A percentile compares a stretch with the other conserved stretches of the same genome.
Conservation (phyloP, 2,888 invertebrate genomes). For the Athrips mouffetella region DNA sequence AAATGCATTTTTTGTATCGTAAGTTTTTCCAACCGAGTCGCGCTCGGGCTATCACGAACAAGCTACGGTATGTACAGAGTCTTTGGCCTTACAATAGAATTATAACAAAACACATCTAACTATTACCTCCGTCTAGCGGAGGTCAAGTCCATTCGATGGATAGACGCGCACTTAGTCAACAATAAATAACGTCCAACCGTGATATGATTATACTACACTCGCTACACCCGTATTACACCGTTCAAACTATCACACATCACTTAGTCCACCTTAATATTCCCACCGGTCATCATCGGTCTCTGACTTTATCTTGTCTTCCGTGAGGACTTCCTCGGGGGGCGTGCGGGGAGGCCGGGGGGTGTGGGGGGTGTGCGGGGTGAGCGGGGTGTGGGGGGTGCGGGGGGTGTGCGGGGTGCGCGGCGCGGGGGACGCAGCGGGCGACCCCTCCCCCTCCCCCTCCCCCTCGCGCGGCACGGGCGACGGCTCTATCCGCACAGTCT, state of each 20-base stretch:
- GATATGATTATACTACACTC: constrained; percentile 29
- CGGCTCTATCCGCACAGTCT: constrained; percentile 87
- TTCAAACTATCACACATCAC: constrained; percentile 29
- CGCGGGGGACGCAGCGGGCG: constrained; percentile 48
- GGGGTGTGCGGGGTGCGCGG: constrained; percentile 31
- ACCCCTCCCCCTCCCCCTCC: too few species aligned
- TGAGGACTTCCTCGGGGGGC: constrained; percentile 49
- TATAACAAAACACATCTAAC: constrained; percentile 48
- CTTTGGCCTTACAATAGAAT: constrained; percentile 73
- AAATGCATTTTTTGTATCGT: constrained; percentile 75
- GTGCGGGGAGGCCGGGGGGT: constrained; percentile 31
- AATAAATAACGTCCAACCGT: constrained; percentile 41
- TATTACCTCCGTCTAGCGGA: constrained; percentile 36
- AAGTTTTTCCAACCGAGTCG: constrained; percentile 49
- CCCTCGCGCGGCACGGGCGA: constrained; percentile 81
- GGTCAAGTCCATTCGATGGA: constrained; percentile 24
- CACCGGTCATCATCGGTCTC: constrained; percentile 81
- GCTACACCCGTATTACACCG: constrained; percentile 40
- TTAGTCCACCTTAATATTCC: constrained; percentile 68
- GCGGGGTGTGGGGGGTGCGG: constrained; percentile 38
- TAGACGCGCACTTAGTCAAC: constrained; percentile 29
- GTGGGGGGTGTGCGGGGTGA: constrained; percentile 37
- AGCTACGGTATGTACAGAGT: constrained; percentile 66
- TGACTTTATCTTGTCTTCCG: constrained; percentile 76
- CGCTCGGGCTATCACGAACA: constrained; percentile 52